Evolutionary conservation across 2,888 invertebrate genomes (phyloP).

Genomic region (Sthenelais limicola): DNA sequence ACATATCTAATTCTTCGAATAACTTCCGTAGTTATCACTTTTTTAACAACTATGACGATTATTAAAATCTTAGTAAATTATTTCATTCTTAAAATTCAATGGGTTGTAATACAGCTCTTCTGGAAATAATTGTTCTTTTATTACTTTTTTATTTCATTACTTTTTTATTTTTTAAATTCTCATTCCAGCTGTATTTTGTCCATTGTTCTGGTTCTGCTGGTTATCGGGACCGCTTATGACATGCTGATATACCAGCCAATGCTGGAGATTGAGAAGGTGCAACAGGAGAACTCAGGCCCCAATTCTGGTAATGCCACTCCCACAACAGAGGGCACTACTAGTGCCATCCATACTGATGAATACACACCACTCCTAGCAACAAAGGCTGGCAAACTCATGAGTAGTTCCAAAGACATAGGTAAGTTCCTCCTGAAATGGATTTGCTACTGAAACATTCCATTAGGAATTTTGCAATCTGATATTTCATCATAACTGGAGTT

Average conservation of each 20-base stretch:
- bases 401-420: no score
- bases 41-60: no score
- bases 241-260: conserved; percentile 18
- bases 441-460: no score
- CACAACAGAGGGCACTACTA: neutral
- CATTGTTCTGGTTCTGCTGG: neutral
- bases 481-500: no score
- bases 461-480: no score
- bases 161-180: neutral
- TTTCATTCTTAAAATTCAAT: neutral
- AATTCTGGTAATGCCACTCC: no score
- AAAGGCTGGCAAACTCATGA: neutral
- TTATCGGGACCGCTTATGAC: conserved; percentile 21
- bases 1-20: no score
- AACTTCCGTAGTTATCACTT: no score
- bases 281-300: neutral
- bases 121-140: neutral
- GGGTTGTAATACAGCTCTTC: neutral
- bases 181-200: neutral
- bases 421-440: no score
- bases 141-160: neutral
- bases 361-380: conserved; percentile 8
- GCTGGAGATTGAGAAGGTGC: conserved; percentile 20
- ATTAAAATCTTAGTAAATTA: no score
- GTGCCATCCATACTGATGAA: neutral